Percentiles rank a stretch among this genome's conserved stretches.
Evolutionary conservation across 2,888 invertebrate species (phyloP).

Genomic region (Hypena proboscidalis): DNA sequence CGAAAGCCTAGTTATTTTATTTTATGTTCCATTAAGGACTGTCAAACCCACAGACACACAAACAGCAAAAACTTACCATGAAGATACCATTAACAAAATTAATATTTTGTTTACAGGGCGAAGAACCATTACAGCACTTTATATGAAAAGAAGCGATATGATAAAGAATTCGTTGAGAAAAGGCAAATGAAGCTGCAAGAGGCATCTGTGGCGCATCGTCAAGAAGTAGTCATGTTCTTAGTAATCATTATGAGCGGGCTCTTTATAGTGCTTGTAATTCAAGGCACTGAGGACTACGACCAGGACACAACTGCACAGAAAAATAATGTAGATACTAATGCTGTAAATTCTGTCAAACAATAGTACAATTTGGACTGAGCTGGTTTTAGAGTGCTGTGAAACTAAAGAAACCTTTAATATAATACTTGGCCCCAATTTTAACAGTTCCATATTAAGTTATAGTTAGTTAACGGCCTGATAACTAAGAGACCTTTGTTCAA

Average conservation of each 20-base stretch:
- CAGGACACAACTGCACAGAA: conserved; percentile 31
- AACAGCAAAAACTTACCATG: too few species aligned
- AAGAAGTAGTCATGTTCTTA: conserved; percentile 59
- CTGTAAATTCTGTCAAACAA: too few species aligned
- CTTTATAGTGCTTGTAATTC: conserved; percentile 52
- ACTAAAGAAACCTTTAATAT: too few species aligned
- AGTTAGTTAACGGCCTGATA: too few species aligned
- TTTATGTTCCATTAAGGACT: background rate
- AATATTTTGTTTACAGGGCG: conserved; percentile 63
- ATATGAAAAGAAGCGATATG: conserved; percentile 59
- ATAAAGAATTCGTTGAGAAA: conserved; percentile 55
- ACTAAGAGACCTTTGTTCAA: too few species aligned
- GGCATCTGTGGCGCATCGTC: conserved; percentile 34
- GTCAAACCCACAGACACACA: background rate
- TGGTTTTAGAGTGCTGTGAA: too few species aligned
- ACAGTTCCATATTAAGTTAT: too few species aligned
- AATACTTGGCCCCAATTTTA: too few species aligned
- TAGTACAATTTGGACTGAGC: too few species aligned
- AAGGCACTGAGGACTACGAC: conserved; percentile 66
- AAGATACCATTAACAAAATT: background rate
- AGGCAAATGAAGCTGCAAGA: conserved; percentile 42
- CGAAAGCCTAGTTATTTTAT: too few species aligned
- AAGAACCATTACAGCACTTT: conserved; percentile 80
- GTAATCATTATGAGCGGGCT: conserved; percentile 50
- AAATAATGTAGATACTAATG: background rate